A percentile compares a stretch with the other conserved stretches of the same genome.
Evolutionary conservation across 2,113 vertebrate genomes (phyloP).

Genomic region (human (Homo sapiens)): GRCh38 chr2:165744501-165745000

Average conservation of each 20-base stretch:
- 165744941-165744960: background rate
- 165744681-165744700: background rate
- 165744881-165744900: background rate
- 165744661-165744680: background rate
- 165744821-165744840: background rate
- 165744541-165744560: background rate
- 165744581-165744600: background rate
- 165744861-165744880: background rate
- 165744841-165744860: too few relatives aligned
- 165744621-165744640: background rate
- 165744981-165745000: background rate
- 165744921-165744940: background rate
- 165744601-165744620: background rate
- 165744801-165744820: background rate
- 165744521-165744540: background rate
- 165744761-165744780: background rate
- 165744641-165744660: background rate
- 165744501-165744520: background rate
- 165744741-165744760: background rate
- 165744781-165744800: background rate
- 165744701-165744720: background rate
- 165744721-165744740: background rate
- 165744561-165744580: background rate
- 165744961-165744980: background rate
- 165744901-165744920: background rate